Base-by-base conservation (phyloP, 2,888 invertebrate genomes). In the Nysson spinosus region DNA sequence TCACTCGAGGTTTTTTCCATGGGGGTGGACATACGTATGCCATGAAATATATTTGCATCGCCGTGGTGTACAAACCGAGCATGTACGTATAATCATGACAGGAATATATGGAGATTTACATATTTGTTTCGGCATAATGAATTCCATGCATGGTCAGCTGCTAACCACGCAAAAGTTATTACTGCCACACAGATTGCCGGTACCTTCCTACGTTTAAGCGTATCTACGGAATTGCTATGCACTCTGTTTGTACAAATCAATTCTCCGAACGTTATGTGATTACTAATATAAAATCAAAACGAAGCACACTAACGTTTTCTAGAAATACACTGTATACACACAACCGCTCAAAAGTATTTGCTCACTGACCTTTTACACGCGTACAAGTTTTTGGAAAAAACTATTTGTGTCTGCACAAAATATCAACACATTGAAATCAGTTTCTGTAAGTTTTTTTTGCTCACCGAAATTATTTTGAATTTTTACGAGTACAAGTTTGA, bases 71-170 rank as follows among this genome's bases (percentile, higher is more conserved):
- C 30, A 40, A 37, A 43, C 24, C 9, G 19, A 6, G 30, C 30
- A 34, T 56, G 30, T 52, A 60, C 39, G 47, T 64, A 32, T 37
- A 52, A 42, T 55, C 37, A 35, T 40, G 52, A 43, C 49, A 20
- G 57, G 52, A 30, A 58, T 62, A 69, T 58, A 66, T 63, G 64
- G 60, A 71, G 69, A 75, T 75, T 74, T 74, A 71, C 60, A 70
- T 70, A 70, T 68, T 70, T 68, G 69, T 68, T 64, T 70, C 60
- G 34, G 64, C 64, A 56, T 75, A 74, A 74, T 74, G 74, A 75
- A 74, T 74, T 74, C 71, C 74, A 69, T 75, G 74, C 75, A 71
- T 75, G 75, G 74, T 74, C 71, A 75, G 75, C 75, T 74, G 75
- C 71, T 74, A 74, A 74, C 71, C 75, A 67, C 69, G 71, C 71